A percentile compares a stretch with the other conserved stretches of the same genome.
Evolutionary conservation across 2,797 vertebrate genomes (phyloP).

Genomic region (Characodon lateralis): DNA sequence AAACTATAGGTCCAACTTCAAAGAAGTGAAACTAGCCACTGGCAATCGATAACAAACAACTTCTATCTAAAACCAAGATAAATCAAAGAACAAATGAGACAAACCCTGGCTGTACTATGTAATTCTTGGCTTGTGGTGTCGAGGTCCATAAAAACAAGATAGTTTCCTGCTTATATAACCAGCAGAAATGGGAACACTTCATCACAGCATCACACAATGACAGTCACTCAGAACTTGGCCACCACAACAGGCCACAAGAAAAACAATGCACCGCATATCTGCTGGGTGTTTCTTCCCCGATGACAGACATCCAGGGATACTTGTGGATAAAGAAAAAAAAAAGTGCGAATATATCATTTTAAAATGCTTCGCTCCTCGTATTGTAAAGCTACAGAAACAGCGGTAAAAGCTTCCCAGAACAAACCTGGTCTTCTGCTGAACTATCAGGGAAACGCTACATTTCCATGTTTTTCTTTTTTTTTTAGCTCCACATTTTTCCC

Average conservation of each 20-base stretch:
- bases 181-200: slow-evolving; percentile 35
- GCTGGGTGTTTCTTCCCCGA: slow-evolving; percentile 5
- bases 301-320: not conserved
- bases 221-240: slow-evolving; percentile 47
- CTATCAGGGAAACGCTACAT: slow-evolving; percentile 5
- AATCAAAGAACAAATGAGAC: not conserved
- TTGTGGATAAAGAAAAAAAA: not conserved
- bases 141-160: slow-evolving; percentile 12
- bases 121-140: not conserved
- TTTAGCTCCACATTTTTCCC: slow-evolving; percentile 24
- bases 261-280: slow-evolving; percentile 23
- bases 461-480: not conserved
- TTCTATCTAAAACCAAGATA: not conserved
- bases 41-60: not conserved
- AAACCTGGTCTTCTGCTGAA: slow-evolving; percentile 9
- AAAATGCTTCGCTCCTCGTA: not conserved
- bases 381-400: not conserved
- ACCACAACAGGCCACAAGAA: slow-evolving; percentile 13
- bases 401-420: slow-evolving; percentile 7
- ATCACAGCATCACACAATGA: slow-evolving; percentile 42
- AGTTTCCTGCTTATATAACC: slow-evolving; percentile 35
- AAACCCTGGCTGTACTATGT: not conserved
- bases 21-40: not conserved
- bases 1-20: not conserved
- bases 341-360: not conserved